phyloP scores from a whole-genome alignment of 1,140 invertebrate genomes.

The Penaeus vannamei region DNA sequence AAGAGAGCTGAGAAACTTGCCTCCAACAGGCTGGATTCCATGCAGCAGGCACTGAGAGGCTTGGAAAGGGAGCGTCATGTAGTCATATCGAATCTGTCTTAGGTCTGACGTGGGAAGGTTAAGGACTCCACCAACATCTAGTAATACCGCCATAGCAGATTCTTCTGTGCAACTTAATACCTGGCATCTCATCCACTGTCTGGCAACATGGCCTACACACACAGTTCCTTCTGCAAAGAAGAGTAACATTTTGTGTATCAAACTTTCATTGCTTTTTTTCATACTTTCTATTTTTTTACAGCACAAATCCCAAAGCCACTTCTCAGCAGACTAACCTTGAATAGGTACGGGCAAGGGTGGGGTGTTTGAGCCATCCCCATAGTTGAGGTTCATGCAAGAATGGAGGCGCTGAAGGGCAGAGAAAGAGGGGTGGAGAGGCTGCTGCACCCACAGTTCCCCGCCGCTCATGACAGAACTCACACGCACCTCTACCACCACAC shows the following conservation, averaged over 20 bases:
- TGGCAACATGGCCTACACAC: conserved; percentile 86
- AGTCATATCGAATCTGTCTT: conserved; percentile 91
- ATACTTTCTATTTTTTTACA: neutral
- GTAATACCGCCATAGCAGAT: conserved; percentile 83
- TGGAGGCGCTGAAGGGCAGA: conserved; percentile 84
- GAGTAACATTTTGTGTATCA: neutral
- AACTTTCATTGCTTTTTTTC: neutral
- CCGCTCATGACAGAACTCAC: conserved; percentile 87
- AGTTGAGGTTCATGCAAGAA: conserved; percentile 75
- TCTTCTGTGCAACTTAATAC: conserved; percentile 78
- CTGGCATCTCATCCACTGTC: conserved; percentile 91
- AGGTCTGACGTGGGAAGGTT: conserved; percentile 82
- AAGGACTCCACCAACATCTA: conserved; percentile 95
- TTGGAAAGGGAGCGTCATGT: conserved; percentile 94
- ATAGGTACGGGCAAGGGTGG: conserved; percentile 75
- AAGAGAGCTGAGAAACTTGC: conserved; percentile 73
- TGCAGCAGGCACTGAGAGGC: conserved; percentile 93
- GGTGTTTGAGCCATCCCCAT: conserved; percentile 71
- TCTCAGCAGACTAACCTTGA: conserved; percentile 70
- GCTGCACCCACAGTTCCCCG: conserved; percentile 92
- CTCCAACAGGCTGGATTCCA: conserved; percentile 86
- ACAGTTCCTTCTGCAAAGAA: conserved; percentile 73
- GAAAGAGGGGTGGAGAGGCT: conserved; percentile 93
- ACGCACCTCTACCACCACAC: conserved; percentile 93
- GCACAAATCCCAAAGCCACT: neutral